Evolutionary conservation across 2,797 vertebrate genomes (phyloP).

Genomic region (Sternotherus odoratus): DNA sequence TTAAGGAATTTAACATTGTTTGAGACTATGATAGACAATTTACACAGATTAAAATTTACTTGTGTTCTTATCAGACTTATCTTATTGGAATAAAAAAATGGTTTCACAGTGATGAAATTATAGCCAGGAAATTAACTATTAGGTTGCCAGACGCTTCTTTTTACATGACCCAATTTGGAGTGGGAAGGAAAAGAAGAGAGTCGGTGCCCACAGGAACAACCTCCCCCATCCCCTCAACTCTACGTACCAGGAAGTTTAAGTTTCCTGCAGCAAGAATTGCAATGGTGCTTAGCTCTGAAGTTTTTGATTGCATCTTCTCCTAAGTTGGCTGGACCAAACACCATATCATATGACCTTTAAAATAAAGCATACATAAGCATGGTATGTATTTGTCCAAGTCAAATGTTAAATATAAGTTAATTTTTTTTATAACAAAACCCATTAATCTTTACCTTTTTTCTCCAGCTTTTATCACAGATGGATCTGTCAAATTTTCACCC

Average conservation of each 20-base stretch:
- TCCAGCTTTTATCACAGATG: slow-evolving; percentile 97
- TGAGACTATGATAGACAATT: too few species aligned
- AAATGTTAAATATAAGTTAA: neutral
- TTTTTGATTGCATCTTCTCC: slow-evolving; percentile 98
- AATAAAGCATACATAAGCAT: slow-evolving; percentile 8
- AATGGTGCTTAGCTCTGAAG: slow-evolving; percentile 96
- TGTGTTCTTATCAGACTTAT: too few species aligned
- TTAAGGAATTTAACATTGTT: too few species aligned
- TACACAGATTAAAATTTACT: too few species aligned
- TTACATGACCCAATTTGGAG: too few species aligned
- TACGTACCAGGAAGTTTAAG: slow-evolving; percentile 95
- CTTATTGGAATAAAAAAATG: too few species aligned
- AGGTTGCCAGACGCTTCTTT: too few species aligned
- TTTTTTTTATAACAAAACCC: neutral
- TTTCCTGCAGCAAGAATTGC: slow-evolving; percentile 97
- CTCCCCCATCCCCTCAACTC: too few species aligned
- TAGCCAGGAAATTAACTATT: too few species aligned
- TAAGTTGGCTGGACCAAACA: slow-evolving; percentile 96
- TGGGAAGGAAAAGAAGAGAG: too few species aligned
- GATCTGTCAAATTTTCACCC: slow-evolving; percentile 97
- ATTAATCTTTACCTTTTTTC: slow-evolving; percentile 91
- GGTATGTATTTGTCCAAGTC: neutral
- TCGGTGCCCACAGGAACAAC: neutral
- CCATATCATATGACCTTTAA: slow-evolving; percentile 94
- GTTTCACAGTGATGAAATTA: too few species aligned